Base-by-base conservation (phyloP, 53 echinoderm and acorn worm genomes). In the Stichopus horrens region DNA sequence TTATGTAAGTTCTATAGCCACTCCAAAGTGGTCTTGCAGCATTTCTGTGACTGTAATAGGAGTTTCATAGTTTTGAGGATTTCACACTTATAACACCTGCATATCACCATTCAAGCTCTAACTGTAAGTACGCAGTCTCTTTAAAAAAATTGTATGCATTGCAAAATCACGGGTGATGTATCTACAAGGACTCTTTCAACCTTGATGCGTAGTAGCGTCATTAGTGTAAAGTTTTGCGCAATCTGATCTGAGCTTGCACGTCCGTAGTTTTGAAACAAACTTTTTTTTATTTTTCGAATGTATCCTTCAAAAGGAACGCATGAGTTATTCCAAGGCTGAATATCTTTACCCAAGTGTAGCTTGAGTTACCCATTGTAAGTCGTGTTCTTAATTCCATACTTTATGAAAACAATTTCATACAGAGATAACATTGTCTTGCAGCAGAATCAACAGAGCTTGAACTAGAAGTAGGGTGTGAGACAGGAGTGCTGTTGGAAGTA, bases 381-480 rank as follows among this genome's bases (percentile, higher is more conserved):
- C 78, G 79, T 67, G 71, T 92, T 74, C 68, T 90, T 52, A 22
- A 23, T 60, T 23, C 91, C 88, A 86, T 91, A 91, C 83, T 88
- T 91, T 83, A 57, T 88, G 5, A 91, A 76, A 74, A 88, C 74
- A 14, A 91, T 76, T 54, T 89, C 78, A 67, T 77, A 88, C 20
- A 71, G 6, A 19, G 75, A 59, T 75, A 37, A 91, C 88, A 75
- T 23, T 88, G 9, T 88, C 85, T 57, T 59, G 81, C 23, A 75
- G 73, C 83, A 88, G 67, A 14, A 83, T 83, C 89, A 63, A 91
- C 22, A 88, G 23, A 22, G 91, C 79, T 66, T 91, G 88, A 9
- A 88, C 91, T 73, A 91, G 68, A 59, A 91, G 76, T 83, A 91
- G 83, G 60, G 63, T 74, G 57, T 91, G 91, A 73, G 76, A 56